Evolutionary conservation across 2,797 vertebrate species (phyloP), one percentile per base, ranked within the genome.

Genomic region (Rhinella marina): DNA sequence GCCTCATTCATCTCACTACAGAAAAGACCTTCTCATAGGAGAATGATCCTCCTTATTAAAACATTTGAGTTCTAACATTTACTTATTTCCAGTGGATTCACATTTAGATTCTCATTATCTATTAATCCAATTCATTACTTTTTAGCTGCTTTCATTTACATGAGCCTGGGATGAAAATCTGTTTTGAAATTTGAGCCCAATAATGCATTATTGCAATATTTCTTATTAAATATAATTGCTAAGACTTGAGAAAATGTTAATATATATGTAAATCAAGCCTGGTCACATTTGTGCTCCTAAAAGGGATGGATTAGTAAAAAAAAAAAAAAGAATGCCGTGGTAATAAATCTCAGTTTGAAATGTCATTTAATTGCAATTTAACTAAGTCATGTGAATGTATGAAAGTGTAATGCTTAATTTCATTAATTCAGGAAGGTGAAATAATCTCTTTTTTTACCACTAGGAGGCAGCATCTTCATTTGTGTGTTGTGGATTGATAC

Each of bases 261-360:
- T 88, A 80, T 85, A 73, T 88, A 84, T 88, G 87, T 85, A 88
- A 88, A 85, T 88, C 76, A 78, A 73, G 64, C 2, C 76, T 81
- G 61, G 81, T 84, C 81, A 88, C 87, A 84, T 62, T 84, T 79
- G 64, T 88, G 82, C 80, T 80, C 29, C 54, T 84, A 77, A 80
- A 84, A 85, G 79, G 76, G 61, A 85, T 32, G 32, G 32, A 73
- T 56, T 80, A 80, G 62, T 62, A 52, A 59, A 84, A 80, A 7
- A 41, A 41, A 41, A 41, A 41, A 85, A 64, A 77, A 12, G 62
- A 62, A 73, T 27, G 32, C 66, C 41, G 41, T 2, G 16, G 75
- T 88, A 88, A 88, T 88, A 88, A 88, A 85, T 88, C 87, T 61
- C 50, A 79, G 29, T 72, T 61, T 80, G 21, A 76, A 80, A 84